phyloP scores from a whole-genome alignment of 2,113 vertebrate species.

The Cyprinodon tularosa region DNA sequence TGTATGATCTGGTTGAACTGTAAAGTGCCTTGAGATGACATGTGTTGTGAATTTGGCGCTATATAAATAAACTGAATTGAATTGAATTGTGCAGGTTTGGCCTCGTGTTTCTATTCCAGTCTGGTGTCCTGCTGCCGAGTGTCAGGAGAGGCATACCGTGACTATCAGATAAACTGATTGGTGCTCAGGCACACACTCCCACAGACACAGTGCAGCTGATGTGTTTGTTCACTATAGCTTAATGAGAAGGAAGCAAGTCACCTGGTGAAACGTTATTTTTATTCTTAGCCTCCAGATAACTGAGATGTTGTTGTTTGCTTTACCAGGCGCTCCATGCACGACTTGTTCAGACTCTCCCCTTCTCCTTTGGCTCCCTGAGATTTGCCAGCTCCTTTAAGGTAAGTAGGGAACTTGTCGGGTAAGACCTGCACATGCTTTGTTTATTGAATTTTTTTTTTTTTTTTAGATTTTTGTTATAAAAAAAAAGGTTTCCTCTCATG shows the following conservation, averaged over 20 bases:
- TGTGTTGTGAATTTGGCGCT: too few relatives aligned
- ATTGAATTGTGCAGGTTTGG: not conserved
- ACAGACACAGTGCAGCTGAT: not conserved
- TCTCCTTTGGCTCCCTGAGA: conserved; percentile 59
- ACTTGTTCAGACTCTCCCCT: conserved; percentile 57
- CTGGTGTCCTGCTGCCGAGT: too few relatives aligned
- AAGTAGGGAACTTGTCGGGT: conserved; percentile 25
- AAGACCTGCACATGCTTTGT: not conserved
- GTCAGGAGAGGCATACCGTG: too few relatives aligned
- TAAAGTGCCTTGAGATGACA: too few relatives aligned
- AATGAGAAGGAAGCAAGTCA: not conserved
- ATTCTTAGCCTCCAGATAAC: not conserved
- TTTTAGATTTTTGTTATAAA: not conserved
- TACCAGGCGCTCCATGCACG: conserved; percentile 71
- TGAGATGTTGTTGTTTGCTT: not conserved
- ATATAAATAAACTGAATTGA: too few relatives aligned
- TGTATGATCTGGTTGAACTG: too few relatives aligned
- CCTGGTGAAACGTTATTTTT: not conserved
- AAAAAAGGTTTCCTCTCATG: conserved; percentile 6
- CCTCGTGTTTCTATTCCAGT: too few relatives aligned
- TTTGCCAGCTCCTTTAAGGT: conserved; percentile 82
- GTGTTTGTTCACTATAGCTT: not conserved
- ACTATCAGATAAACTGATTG: too few relatives aligned
- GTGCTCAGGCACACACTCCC: too few relatives aligned
- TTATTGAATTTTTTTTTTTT: not conserved